Percentiles rank a stretch among this genome's conserved stretches.
These are phyloP conservation scores for Schizopygopsis pylzovi DNA, from an alignment of 2,797 vertebrate genomes.

Conservation along the genomic window DNA sequence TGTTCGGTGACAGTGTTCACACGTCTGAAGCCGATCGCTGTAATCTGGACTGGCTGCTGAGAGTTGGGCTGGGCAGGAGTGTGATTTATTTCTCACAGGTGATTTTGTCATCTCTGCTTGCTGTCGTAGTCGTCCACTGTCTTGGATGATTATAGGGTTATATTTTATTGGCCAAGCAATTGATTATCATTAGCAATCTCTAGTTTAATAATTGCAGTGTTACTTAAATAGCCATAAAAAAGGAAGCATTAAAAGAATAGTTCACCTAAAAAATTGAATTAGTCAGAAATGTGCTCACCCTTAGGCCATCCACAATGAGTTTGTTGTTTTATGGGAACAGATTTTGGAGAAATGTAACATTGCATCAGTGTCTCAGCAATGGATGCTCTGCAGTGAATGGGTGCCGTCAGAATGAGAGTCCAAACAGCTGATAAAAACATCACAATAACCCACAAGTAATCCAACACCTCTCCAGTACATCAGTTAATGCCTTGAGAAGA, in stretches of 20 bases:
- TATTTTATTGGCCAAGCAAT: not conserved
- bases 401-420: not conserved
- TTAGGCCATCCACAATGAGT: too few relatives aligned
- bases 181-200: not conserved
- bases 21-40: conserved; percentile 14
- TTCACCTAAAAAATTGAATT: too few relatives aligned
- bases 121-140: not conserved
- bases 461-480: not conserved
- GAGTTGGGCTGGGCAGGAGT: conserved; percentile 13
- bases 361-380: not conserved
- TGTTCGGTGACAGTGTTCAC: conserved; percentile 39
- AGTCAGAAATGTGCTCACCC: too few relatives aligned
- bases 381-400: not conserved
- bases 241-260: not conserved
- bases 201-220: not conserved
- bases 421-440: not conserved
- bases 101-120: conserved; percentile 32
- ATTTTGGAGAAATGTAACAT: not conserved
- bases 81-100: conserved; percentile 39
- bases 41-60: conserved; percentile 23
- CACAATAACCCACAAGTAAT: not conserved
- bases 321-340: too few relatives aligned
- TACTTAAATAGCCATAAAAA: not conserved
- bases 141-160: conserved; percentile 11
- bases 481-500: not conserved